Base-by-base conservation (phyloP, 2,113 vertebrate species). In the Mungos mungo region DNA sequence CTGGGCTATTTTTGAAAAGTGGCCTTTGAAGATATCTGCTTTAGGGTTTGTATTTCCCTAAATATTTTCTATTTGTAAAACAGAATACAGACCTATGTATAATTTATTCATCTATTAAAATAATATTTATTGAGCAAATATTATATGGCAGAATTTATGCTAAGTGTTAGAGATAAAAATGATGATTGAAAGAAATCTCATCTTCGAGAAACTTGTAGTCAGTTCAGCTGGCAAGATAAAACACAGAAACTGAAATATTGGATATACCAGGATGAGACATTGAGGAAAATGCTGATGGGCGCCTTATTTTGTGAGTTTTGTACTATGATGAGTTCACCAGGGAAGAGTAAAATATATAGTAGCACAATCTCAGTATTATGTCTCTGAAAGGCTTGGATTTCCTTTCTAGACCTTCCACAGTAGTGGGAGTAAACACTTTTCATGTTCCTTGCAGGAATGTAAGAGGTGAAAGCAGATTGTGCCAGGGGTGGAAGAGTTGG, bases 91-190 rank as follows among this genome's bases (percentile, higher is more conserved):
- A 88, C 86, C 76, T 65, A 57, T 45, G 83, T 65, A 57, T 45
- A 87, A 63, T 50, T 47, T 21, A 68, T 69, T 97, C 68, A n/a
- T 66, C 74, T 93, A 83, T 69, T 77, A 14, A 92, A 93, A 94
- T 82, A 66, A 69, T 87, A 92, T 82, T 97, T 97, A 69, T 63
- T 87, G 95, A 92, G 54, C 47, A 97, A 95, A 35, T 92, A 82
- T 25, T 72, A 82, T 25, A 31, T 9, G 10, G 47, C 7, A 93
- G 86, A 68, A 85, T 11, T 45, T 65, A 68, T 80, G 68, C 33
- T 47, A 66, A 93, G 33, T 89, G 93, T 63, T 88, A 21, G 21
- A 21, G 35, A n/a, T 76, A 76, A 69, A 91, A 72, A 81, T 23
- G 3, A 29, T 5, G 11, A 88, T 45, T 41, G 10, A 95, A 72